Percentiles rank a stretch among this genome's conserved stretches.
Evolutionary conservation across 2,797 vertebrate species (phyloP).

Genomic region (Discoglossus pictus): DNA sequence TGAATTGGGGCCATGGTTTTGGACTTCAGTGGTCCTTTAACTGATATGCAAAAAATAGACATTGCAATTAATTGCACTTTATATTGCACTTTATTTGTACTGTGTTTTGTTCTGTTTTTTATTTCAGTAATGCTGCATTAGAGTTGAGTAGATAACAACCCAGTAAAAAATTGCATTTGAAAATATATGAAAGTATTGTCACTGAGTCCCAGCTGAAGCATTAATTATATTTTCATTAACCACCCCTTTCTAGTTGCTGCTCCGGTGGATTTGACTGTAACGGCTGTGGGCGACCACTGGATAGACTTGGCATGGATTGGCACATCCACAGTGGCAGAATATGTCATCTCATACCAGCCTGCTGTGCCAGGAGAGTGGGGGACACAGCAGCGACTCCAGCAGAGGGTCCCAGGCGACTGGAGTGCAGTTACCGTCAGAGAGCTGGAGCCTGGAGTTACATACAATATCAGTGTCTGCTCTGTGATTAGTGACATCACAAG

Average conservation of each 20-base stretch:
- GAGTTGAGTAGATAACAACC: no score
- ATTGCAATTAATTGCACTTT: no score
- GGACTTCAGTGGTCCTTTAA: no score
- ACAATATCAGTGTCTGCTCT: conserved; percentile 89
- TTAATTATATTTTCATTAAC: conserved; percentile 56
- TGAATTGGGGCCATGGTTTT: no score
- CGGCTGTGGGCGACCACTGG: conserved; percentile 80
- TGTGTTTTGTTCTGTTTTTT: no score
- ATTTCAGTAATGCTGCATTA: no score
- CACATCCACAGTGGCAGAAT: conserved; percentile 83
- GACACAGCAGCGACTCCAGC: conserved; percentile 82
- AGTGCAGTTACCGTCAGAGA: conserved; percentile 81
- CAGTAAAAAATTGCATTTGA: no score
- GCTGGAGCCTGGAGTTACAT: conserved; percentile 88
- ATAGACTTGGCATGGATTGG: conserved; percentile 91
- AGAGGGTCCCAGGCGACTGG: conserved; percentile 85
- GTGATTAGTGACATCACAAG: conserved; percentile 88
- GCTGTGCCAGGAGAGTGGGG: conserved; percentile 65
- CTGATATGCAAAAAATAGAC: no score
- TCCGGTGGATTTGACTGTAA: conserved; percentile 82
- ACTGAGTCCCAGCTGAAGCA: no score
- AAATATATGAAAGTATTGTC: no score
- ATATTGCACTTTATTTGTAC: no score
- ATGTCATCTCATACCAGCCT: conserved; percentile 87
- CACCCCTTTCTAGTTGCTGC: conserved; percentile 80